These are phyloP conservation scores for Cotesia chilonis DNA, from an alignment of 1,140 invertebrate species.

Conservation along the genomic window DNA sequence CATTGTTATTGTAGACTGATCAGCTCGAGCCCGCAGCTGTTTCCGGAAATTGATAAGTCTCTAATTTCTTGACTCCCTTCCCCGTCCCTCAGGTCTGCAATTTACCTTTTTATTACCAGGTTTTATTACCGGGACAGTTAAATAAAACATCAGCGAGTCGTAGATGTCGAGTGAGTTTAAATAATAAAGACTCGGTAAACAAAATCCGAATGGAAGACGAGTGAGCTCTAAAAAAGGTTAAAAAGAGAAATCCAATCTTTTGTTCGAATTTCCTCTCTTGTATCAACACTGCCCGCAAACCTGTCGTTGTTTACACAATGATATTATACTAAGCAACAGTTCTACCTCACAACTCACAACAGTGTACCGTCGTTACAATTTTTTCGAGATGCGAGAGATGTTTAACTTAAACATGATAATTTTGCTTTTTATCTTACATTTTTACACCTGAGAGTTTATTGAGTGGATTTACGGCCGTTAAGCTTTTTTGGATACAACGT, in stretches of 20 bases:
- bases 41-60: slow-evolving; percentile 57
- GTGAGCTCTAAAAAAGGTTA: slow-evolving; percentile 23
- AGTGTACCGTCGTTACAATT: too few species aligned
- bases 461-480: too few species aligned
- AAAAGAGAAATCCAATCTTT: slow-evolving; percentile 25
- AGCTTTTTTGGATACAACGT: too few species aligned
- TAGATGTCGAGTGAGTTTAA: background rate
- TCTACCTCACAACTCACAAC: too few species aligned
- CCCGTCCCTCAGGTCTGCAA: slow-evolving; percentile 6
- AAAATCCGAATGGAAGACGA: background rate
- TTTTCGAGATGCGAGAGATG: too few species aligned
- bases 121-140: slow-evolving; percentile 12
- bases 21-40: slow-evolving; percentile 52
- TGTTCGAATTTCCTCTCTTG: slow-evolving; percentile 39
- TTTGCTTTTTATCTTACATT: too few species aligned
- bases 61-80: slow-evolving; percentile 51
- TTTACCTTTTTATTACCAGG: background rate
- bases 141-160: too few species aligned
- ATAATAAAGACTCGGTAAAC: background rate
- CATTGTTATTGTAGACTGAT: slow-evolving; percentile 44
- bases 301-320: slow-evolving; percentile 38
- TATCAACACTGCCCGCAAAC: slow-evolving; percentile 32
- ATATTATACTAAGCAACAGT: slow-evolving; percentile 25
- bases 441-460: too few species aligned
- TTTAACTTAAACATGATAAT: too few species aligned